These are phyloP conservation scores for Parasteatoda tepidariorum DNA, from an alignment of 1,140 invertebrate species.

Conservation along the genomic window DNA sequence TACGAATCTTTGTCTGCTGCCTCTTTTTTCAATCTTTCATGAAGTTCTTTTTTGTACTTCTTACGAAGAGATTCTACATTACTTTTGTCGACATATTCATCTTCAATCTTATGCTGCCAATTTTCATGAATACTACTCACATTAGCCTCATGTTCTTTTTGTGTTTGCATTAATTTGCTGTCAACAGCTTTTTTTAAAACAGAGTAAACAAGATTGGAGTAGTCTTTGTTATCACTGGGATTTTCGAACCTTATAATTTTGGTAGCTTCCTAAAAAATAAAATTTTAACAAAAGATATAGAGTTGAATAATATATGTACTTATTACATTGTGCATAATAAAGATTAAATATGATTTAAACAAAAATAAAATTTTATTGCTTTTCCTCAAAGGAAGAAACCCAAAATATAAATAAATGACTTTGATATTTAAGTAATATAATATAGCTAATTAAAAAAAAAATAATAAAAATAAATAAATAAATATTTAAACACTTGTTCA, in stretches of 20 bases:
- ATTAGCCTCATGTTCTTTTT: conserved; percentile 7
- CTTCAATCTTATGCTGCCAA: conserved; percentile 35
- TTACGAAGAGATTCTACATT: neutral
- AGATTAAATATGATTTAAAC: too few species aligned
- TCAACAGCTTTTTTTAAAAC: conserved; percentile 27
- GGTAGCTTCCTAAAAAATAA: conserved; percentile 10
- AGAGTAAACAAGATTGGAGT: conserved; percentile 14
- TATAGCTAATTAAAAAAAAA: too few species aligned
- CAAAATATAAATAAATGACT: too few species aligned
- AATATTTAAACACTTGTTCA: too few species aligned
- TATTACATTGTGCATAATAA: too few species aligned
- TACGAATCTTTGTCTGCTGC: neutral
- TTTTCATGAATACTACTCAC: conserved; percentile 22
- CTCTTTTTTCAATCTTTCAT: conserved; percentile 6
- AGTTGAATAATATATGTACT: too few species aligned
- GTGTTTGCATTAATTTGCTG: neutral
- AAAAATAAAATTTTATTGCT: too few species aligned
- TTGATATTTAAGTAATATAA: too few species aligned
- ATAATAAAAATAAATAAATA: too few species aligned
- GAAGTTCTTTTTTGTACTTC: conserved; percentile 17
- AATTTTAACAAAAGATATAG: neutral
- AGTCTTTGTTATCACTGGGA: too few species aligned
- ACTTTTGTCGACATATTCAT: neutral
- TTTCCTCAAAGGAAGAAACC: too few species aligned
- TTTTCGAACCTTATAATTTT: neutral